phyloP scores from a whole-genome alignment of 2,113 vertebrate species.

The Anhinga anhinga region DNA sequence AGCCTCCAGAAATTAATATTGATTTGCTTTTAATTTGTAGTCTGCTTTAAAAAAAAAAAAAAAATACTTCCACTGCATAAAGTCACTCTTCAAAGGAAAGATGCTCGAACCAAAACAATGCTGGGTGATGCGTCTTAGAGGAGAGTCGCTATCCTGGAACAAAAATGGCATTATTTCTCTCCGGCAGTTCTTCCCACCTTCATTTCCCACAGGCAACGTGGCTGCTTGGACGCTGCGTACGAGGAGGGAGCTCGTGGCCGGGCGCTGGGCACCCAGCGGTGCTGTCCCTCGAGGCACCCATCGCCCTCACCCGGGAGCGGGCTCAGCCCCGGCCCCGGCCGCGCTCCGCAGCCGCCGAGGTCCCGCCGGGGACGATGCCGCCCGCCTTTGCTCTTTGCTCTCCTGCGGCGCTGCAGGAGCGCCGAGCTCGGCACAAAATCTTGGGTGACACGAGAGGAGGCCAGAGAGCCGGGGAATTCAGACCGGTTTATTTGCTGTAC shows the following conservation, averaged over 20 bases:
- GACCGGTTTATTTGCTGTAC: neutral
- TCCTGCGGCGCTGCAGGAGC: neutral
- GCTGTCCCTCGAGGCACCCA: neutral
- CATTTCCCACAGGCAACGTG: neutral
- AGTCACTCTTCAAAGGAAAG: neutral
- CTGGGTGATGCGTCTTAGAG: neutral
- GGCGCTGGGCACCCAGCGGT: neutral
- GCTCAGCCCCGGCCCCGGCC: neutral
- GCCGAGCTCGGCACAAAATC: neutral
- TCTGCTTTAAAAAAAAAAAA: neutral
- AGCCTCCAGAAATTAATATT: neutral
- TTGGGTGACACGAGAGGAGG: neutral
- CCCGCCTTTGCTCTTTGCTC: neutral
- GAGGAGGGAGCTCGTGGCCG: neutral
- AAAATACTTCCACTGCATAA: neutral
- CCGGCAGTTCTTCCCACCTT: neutral
- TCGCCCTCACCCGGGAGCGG: rapidly evolving
- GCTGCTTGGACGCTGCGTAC: neutral
- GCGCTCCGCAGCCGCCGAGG: rapidly evolving
- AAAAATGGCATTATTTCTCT: neutral
- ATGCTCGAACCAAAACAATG: no score
- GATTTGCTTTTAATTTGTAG: neutral
- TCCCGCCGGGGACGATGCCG: neutral
- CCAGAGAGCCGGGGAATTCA: neutral
- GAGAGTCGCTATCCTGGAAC: neutral